Base-by-base conservation (phyloP, 2,113 vertebrate species). In the Alosa alosa region DNA sequence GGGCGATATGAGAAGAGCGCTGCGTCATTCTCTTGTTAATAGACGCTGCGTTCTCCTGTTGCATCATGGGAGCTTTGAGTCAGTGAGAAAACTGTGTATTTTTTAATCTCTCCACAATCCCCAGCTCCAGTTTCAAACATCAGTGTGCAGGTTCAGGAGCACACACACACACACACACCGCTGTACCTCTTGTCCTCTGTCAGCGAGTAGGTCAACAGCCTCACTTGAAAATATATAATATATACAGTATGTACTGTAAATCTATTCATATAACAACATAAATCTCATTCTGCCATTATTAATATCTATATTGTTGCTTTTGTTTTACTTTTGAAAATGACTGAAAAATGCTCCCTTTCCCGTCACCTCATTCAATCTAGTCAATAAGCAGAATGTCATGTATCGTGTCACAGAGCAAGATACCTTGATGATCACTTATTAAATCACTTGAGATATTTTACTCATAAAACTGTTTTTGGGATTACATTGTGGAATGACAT, bases 21-120 rank as follows among this genome's bases (percentile, higher is more conserved):
- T 78, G 72, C 72, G 25, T 78, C 72, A 78, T 39, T 78, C 72
- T 78, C 72, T 78, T 78, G 72, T 78, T 78, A 78, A 78, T 78
- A 78, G 11, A 39, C 36, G 3, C 11, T 78, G 3, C 9, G 9
- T 13, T 17, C 72, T 78, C 13, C 72, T 78, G 36, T 11, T 39
- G 72, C 31, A 78, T 17, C 72, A 78, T 41, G 31, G 72, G 72
- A n/a, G 72, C 36, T 78, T 36, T 39, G 72, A 78, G 10, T 72
- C 72, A 78, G 31, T 78, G 72, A 72, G 72, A 36, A 36, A 13
- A 9, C 68, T 78, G 13, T 72, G 64, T 72, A 72, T 36, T 39
- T 78, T 36, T 13, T 78, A 39, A 78, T 78, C 31, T 10, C 72
- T 31, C 31, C 72, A 39, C 72, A 36, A 39, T 78, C 36, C 31